Evolutionary conservation across 2,888 invertebrate genomes (phyloP), one percentile per base, ranked within the genome.

Genomic region (Andrena bicolor): DNA sequence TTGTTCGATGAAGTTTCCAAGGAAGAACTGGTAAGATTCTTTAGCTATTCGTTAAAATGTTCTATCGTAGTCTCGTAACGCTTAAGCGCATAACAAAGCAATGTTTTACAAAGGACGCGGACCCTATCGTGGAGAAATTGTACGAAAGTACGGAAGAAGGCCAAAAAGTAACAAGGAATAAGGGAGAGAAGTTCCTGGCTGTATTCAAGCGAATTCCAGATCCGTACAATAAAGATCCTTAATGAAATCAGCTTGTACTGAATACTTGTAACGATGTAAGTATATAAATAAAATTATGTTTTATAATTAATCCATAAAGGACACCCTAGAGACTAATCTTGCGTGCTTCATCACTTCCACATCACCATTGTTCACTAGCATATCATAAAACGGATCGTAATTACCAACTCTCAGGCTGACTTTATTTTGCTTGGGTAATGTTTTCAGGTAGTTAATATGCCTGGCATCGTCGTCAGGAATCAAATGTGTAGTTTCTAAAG

Each of bases 91-190:
- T 61, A 56, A 56, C 1, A 58, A 49, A 28, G 16, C 23, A 8
- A 7, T 26, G 61, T 74, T 71, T 63, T 69, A 64, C 95, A 76
- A 93, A 98, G 98, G 95, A 95, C 91, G 93, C 92, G 5, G 99
- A 99, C 95, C 96, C 97, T 1, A 96, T 99, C 76, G 96, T 99
- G n/a, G 97, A 97, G 6, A 97, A 98, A 94, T 94, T 99, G 7
- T 98, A 96, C 92, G 97, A 97, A 91, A 98, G 98, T 92, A 98
- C 99, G 60, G 99, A 99, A 95, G 99, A 99, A 95, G 99, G 99
- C 0, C 97, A 99, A 94, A 99, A 99, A 95, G 99, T 99, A 0
- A 97, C 98, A 0, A 96, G 99, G 90, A 99, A 99, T 94, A 97
- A 97, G 88, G 99, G 99, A 60, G 96, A 97, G 68, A 99, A 99